Evolutionary conservation across 2,797 vertebrate genomes (phyloP).

Genomic region (Hypotaenidia okinawae): DNA sequence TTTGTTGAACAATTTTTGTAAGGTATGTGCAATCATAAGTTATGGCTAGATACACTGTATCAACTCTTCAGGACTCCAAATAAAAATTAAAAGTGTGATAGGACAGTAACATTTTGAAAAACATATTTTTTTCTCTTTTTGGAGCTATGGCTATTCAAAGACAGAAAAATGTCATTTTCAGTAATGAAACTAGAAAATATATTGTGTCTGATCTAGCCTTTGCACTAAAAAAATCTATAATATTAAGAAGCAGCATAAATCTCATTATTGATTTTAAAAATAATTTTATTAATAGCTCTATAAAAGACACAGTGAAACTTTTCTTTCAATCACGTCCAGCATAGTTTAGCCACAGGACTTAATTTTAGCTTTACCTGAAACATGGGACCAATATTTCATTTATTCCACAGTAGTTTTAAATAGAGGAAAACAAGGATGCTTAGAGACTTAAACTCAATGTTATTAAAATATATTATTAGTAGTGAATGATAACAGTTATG

Average conservation of each 20-base stretch:
- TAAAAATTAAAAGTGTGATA: not conserved
- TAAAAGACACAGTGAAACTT: not conserved
- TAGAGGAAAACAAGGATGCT: not conserved
- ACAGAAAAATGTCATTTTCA: not conserved
- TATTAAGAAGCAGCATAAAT: slow-evolving; percentile 18
- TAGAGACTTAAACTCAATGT: slow-evolving; percentile 18
- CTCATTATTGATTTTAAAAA: not conserved
- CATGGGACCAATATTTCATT: not conserved
- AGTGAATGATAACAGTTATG: slow-evolving; percentile 26
- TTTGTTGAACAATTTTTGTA: not conserved
- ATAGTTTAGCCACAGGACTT: not conserved
- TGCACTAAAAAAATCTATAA: not conserved
- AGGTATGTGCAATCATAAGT: not conserved
- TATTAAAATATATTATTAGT: slow-evolving; percentile 31
- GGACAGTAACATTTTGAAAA: not conserved
- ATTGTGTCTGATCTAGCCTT: not conserved
- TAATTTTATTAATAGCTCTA: not conserved
- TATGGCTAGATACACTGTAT: not conserved
- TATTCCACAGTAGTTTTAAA: not conserved
- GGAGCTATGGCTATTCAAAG: not conserved
- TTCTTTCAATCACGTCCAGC: not conserved
- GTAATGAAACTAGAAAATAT: not conserved
- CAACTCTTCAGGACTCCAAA: not conserved
- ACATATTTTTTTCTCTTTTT: not conserved
- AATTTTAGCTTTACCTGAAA: not conserved